These are phyloP conservation scores for Crotalus viridis DNA, from an alignment of 2,113 vertebrate species.

Conservation along the genomic window DNA sequence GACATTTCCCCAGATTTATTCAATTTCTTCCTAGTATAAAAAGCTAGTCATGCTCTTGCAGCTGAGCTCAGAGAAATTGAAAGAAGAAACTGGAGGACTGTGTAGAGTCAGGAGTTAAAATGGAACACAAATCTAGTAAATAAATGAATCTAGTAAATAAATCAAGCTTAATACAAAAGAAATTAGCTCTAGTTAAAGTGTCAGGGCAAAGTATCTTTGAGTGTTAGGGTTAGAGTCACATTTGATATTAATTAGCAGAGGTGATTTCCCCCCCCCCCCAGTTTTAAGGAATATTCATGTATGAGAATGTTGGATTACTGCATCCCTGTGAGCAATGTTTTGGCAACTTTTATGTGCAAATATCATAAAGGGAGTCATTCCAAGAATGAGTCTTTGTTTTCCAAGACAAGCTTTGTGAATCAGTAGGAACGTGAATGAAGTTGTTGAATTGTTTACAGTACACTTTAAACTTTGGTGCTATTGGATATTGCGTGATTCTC, in stretches of 20 bases:
- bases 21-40: neutral
- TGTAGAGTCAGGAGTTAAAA: neutral
- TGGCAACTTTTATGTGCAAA: neutral
- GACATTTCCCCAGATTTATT: neutral
- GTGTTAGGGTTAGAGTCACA: neutral
- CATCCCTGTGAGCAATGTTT: neutral
- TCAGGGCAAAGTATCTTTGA: too few relatives aligned
- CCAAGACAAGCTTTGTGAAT: neutral
- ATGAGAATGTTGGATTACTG: neutral
- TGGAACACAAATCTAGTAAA: neutral
- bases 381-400: neutral
- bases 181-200: neutral
- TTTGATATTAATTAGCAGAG: neutral
- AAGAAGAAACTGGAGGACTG: neutral
- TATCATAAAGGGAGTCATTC: neutral
- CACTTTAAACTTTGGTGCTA: neutral
- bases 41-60: neutral
- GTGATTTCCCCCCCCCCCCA: too few relatives aligned
- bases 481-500: neutral
- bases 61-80: neutral
- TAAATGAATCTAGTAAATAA: neutral
- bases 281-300: neutral
- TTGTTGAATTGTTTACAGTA: neutral
- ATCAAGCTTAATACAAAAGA: neutral
- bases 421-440: neutral